These are phyloP conservation scores for Triplophysa dalaica DNA, from an alignment of 2,113 vertebrate genomes.

Conservation along the genomic window DNA sequence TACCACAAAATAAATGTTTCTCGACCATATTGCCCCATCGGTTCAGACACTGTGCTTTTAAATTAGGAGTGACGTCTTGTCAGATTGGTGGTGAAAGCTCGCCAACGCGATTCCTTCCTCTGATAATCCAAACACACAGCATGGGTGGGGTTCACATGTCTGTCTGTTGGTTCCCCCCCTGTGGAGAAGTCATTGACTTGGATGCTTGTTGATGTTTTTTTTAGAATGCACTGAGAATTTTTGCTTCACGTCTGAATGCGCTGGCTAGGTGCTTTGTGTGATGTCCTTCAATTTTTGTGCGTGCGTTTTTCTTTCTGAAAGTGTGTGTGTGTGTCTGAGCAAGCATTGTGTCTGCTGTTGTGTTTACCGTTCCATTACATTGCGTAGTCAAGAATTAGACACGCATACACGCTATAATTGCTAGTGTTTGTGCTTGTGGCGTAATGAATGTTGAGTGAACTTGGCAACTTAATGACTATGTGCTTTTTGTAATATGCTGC, in stretches of 20 bases:
- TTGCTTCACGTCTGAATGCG: conserved; percentile 15
- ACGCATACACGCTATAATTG: conserved; percentile 48
- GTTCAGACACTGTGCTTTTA: neutral
- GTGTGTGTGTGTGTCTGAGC: neutral
- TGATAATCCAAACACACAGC: conserved; percentile 33
- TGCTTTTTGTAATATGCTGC: conserved; percentile 33
- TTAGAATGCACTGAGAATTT: conserved; percentile 3
- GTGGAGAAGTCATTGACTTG: conserved; percentile 8
- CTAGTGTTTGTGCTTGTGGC: conserved; percentile 46
- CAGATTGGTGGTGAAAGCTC: conserved; percentile 10
- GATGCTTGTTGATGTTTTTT: neutral
- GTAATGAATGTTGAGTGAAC: conserved; percentile 48
- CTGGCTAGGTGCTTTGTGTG: conserved; percentile 50
- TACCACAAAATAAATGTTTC: too few species aligned
- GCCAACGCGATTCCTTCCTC: conserved; percentile 32
- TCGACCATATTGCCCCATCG: neutral
- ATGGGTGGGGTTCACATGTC: conserved; percentile 45
- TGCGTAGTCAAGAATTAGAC: conserved; percentile 21
- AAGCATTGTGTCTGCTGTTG: conserved; percentile 35
- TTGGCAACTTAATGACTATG: conserved; percentile 42
- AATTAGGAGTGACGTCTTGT: conserved; percentile 21
- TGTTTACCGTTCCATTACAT: neutral
- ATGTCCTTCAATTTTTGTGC: conserved; percentile 52
- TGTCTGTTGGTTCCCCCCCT: conserved; percentile 30
- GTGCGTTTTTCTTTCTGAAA: conserved; percentile 32